Evolutionary conservation across 1,140 invertebrate genomes (phyloP), one percentile per base, ranked within the genome.

Genomic region (Cephus cinctus): DNA sequence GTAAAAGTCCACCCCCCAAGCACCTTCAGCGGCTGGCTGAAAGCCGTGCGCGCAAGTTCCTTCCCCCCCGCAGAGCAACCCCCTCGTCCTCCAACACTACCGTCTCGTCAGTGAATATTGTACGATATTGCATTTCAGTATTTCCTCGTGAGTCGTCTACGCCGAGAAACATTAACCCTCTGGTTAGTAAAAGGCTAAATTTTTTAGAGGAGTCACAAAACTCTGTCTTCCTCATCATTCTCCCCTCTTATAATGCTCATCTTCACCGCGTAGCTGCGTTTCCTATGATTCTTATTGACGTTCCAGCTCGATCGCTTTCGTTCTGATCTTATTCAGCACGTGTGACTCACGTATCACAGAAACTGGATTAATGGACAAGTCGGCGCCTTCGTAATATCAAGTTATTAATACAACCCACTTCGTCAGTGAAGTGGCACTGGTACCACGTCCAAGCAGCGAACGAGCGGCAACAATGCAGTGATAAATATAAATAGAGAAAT

Each of bases 41-140:
- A 27, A 27, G 31, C 49, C 27, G n/a, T n/a, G n/a, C 52, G 4
- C 4, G 19, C 40, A 23, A 4, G 4, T 5, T 49, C 46, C 42
- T 39, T 18, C 45, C 31, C 32, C 21, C 44, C 21, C 50, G 46
- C 43, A n/a, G n/a, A n/a, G n/a, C 35, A 27, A 51, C 46, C n/a
- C n/a, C 46, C 52, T 53, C 53, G 25, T 8, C 25, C 6, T 6
- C 25, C 25, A 46, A 50, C 49, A 27, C n/a, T 27, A 8, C n/a
- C 6, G 46, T 47, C 48, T 54, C 45, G 55, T 52, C 57, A 53
- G 43, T 51, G 63, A 62, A 65, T 63, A 62, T 62, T 54, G 49
- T 50, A 57, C 52, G 60, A 66, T 62, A 64, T 62, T 60, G 59
- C 61, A 58, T 64, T 64, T 60, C 52, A 45, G 50, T 47, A 60